A percentile compares a stretch with the other conserved stretches of the same genome.
Evolutionary conservation across 2,113 vertebrate species (phyloP).

Genomic region (Tricholaema leucomelas): DNA sequence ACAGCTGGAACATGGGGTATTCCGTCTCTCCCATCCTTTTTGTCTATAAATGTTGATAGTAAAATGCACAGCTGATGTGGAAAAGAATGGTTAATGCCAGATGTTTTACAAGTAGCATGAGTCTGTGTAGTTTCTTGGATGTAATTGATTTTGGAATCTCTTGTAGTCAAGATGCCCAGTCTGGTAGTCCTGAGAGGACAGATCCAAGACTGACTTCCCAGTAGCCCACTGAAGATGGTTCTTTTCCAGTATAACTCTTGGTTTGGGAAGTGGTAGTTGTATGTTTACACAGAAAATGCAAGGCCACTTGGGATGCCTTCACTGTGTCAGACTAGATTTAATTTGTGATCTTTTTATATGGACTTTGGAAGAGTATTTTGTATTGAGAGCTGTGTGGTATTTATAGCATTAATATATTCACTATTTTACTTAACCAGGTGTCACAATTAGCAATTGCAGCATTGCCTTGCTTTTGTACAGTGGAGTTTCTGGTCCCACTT

Average conservation of each 20-base stretch:
- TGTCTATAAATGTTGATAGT: neutral
- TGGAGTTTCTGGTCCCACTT: neutral
- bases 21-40: neutral
- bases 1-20: neutral
- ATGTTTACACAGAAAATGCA: neutral
- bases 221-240: neutral
- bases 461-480: neutral
- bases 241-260: neutral
- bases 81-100: neutral
- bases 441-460: neutral
- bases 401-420: neutral
- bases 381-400: neutral
- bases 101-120: neutral
- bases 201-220: neutral
- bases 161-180: neutral
- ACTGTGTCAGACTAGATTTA: neutral
- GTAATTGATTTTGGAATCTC: neutral
- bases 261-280: neutral
- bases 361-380: neutral
- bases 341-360: neutral
- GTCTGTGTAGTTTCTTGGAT: neutral
- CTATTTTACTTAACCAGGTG: neutral
- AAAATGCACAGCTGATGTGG: neutral
- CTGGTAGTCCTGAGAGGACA: neutral
- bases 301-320: neutral